A percentile compares a stretch with the other conserved stretches of the same genome.
These are phyloP conservation scores for Babylonia areolata DNA, from an alignment of 1,140 invertebrate species.

Conservation along the genomic window DNA sequence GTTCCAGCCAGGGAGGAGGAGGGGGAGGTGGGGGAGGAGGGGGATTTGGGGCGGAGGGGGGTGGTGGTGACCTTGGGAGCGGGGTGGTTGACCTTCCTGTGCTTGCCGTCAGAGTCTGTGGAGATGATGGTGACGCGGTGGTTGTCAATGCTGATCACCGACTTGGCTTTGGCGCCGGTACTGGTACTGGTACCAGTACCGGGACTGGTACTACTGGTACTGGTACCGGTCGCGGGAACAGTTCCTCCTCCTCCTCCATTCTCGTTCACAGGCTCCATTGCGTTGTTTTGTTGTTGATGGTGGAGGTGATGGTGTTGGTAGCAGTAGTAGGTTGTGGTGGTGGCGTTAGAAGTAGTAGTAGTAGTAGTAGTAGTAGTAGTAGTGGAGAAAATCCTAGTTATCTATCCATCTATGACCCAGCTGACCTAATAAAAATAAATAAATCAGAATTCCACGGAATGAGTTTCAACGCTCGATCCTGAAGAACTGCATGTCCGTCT, in stretches of 20 bases:
- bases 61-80: conserved; percentile 9
- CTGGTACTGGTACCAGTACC: background rate
- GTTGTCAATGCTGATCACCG: conserved; percentile 45
- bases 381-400: too few relatives aligned
- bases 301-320: too few relatives aligned
- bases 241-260: background rate
- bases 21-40: background rate
- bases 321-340: too few relatives aligned
- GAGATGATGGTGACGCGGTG: conserved; percentile 39
- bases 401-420: too few relatives aligned
- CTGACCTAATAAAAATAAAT: too few relatives aligned
- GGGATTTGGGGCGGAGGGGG: background rate
- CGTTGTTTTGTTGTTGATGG: background rate
- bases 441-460: too few relatives aligned
- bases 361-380: background rate
- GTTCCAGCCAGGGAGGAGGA: background rate
- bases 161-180: conserved; percentile 18
- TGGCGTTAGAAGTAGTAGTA: too few relatives aligned
- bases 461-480: too few relatives aligned
- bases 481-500: too few relatives aligned
- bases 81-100: background rate
- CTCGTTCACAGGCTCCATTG: background rate
- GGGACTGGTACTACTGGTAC: background rate
- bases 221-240: background rate
- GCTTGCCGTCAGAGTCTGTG: conserved; percentile 21